Base-by-base conservation (phyloP, 1,140 invertebrate genomes). In the Phortica variegata region DNA sequence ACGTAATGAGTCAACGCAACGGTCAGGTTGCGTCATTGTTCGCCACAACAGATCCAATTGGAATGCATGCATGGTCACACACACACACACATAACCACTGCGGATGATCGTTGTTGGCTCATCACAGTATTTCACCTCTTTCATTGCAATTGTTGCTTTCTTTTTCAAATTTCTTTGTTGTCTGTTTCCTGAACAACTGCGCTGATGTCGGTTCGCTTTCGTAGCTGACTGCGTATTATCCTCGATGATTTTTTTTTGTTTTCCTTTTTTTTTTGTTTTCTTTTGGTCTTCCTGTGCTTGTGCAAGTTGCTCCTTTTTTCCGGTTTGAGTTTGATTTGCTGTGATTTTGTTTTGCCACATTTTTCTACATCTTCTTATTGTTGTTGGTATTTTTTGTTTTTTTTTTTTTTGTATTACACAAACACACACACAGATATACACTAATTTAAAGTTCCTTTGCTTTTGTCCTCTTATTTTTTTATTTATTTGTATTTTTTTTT, bases 131-230 rank as follows among this genome's bases (percentile, higher is more conserved):
- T n/a, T n/a, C n/a, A n/a, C n/a, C n/a, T n/a, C n/a, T n/a, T n/a
- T n/a, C n/a, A n/a, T n/a, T n/a, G n/a, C n/a, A n/a, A n/a, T n/a
- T n/a, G n/a, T n/a, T n/a, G n/a, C n/a, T n/a, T n/a, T n/a, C n/a
- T n/a, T n/a, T n/a, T n/a, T n/a, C n/a, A n/a, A n/a, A n/a, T n/a
- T n/a, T n/a, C n/a, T n/a, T n/a, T n/a, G n/a, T n/a, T n/a, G n/a
- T n/a, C n/a, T n/a, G n/a, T n/a, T n/a, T n/a, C n/a, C n/a, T n/a
- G n/a, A n/a, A n/a, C n/a, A n/a, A 15, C 33, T 34, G 33, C 62
- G 59, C 63, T 62, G 62, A 66, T 60, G 59, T 66, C 49, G 63
- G 59, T 66, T 56, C 59, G 63, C 50, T 62, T 66, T 63, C 62
- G 62, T 15, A 34, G 3, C 33, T 10, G 33, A 6, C 33, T 10